Evolutionary conservation across 1,140 invertebrate species (phyloP).

Genomic region (Helicoverpa armigera): DNA sequence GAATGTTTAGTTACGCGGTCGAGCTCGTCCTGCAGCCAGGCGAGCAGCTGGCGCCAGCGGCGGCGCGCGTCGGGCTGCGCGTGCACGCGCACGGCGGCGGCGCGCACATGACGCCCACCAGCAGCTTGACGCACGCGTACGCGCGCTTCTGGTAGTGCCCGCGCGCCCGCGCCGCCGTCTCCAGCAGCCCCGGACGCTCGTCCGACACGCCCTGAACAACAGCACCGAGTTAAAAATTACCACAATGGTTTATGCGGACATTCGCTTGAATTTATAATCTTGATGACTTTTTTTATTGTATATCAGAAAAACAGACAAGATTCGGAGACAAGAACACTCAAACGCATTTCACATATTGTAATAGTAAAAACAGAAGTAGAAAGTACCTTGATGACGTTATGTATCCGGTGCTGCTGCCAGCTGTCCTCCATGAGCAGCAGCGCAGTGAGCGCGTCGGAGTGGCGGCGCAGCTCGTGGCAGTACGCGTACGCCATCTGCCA

Average conservation of each 20-base stretch:
- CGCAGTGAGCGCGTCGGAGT: conserved; percentile 95
- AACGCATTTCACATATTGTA: too few relatives aligned
- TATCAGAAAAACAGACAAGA: too few relatives aligned
- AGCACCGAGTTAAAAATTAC: neutral
- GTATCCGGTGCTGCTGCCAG: conserved; percentile 97
- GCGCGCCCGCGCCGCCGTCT: conserved; percentile 96
- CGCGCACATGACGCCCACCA: conserved; percentile 96
- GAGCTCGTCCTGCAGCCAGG: conserved; percentile 98
- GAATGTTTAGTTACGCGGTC: conserved; percentile 88
- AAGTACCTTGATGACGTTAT: conserved; percentile 94
- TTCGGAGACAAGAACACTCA: too few relatives aligned
- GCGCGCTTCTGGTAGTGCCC: conserved; percentile 98
- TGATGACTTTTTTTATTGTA: too few relatives aligned
- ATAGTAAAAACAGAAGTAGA: too few relatives aligned
- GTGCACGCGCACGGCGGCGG: conserved; percentile 91
- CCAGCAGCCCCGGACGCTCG: conserved; percentile 96
- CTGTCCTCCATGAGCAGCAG: conserved; percentile 97
- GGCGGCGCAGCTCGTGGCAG: conserved; percentile 97
- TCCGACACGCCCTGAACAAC: conserved; percentile 91
- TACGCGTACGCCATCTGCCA: conserved; percentile 98
- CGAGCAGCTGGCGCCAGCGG: conserved; percentile 95
- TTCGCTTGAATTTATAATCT: too few relatives aligned
- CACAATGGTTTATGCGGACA: neutral
- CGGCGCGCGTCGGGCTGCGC: conserved; percentile 92
- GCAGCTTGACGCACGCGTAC: conserved; percentile 98